Percentiles rank a stretch among this genome's conserved stretches.
Evolutionary conservation across 2,888 invertebrate genomes (phyloP).

Genomic region (Acanthococcus lagerstroemiae): DNA sequence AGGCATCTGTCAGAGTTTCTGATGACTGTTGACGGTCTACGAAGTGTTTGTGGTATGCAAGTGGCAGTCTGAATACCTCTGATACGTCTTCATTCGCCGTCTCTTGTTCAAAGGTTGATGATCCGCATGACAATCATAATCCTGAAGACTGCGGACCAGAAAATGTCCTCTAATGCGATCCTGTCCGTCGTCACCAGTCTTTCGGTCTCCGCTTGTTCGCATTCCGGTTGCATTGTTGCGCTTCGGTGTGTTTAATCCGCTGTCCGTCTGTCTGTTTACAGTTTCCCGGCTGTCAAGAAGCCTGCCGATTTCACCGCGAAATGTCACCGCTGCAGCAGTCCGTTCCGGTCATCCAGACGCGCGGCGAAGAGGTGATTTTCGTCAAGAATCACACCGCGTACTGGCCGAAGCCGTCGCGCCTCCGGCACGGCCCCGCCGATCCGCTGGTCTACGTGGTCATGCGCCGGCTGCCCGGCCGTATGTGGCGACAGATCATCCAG

Average conservation of each 20-base stretch:
- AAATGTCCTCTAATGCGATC: too few species aligned
- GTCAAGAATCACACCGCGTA: constrained; percentile 54
- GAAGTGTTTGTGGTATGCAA: too few species aligned
- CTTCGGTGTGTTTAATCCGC: constrained; percentile 9
- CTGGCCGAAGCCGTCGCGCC: constrained; percentile 51
- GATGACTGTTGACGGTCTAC: too few species aligned
- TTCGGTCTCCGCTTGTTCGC: too few species aligned
- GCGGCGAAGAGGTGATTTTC: constrained; percentile 57
- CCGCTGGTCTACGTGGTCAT: constrained; percentile 58
- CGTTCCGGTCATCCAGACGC: constrained; percentile 59
- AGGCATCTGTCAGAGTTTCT: too few species aligned
- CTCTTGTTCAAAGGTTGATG: too few species aligned
- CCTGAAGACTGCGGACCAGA: too few species aligned
- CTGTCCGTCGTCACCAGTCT: too few species aligned
- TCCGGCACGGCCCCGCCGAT: constrained; percentile 37
- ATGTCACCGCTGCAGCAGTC: constrained; percentile 51
- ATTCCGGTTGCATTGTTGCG: too few species aligned
- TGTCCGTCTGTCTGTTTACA: constrained; percentile 48
- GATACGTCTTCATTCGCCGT: too few species aligned
- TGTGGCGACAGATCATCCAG: constrained; percentile 44
- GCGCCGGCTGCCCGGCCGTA: constrained; percentile 45
- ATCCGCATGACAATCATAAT: too few species aligned
- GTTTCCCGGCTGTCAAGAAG: constrained; percentile 62
- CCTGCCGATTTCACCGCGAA: constrained; percentile 58
- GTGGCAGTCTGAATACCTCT: too few species aligned